Conservation (phyloP, 1,140 invertebrate genomes). For the Aricia agestis region DNA sequence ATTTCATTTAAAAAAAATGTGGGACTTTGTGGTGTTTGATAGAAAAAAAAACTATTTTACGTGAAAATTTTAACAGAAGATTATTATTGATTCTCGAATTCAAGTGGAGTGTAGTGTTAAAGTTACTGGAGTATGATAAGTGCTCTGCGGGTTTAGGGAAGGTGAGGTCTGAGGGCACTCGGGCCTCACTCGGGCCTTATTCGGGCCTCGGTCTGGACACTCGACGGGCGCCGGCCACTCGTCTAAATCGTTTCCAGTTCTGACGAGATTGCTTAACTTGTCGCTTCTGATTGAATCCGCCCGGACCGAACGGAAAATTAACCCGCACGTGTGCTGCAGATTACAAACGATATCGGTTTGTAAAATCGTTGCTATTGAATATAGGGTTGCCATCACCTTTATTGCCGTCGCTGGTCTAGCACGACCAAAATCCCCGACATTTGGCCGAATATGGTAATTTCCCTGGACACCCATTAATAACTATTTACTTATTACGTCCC, state of each 20-base stretch:
- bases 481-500: too few species aligned
- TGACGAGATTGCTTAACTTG: slow-evolving; percentile 63
- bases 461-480: too few species aligned
- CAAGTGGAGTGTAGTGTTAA: slow-evolving; percentile 12
- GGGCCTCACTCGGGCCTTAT: slow-evolving; percentile 21
- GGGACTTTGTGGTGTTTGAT: too few species aligned
- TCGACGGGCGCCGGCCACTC: slow-evolving; percentile 53
- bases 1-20: too few species aligned
- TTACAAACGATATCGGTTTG: slow-evolving; percentile 19
- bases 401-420: too few species aligned
- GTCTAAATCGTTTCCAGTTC: slow-evolving; percentile 53
- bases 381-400: too few species aligned
- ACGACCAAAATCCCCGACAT: too few species aligned
- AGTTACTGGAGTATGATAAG: slow-evolving; percentile 36
- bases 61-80: not conserved
- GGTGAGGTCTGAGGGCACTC: slow-evolving; percentile 36
- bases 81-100: not conserved
- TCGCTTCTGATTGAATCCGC: slow-evolving; percentile 70
- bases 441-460: too few species aligned
- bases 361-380: not conserved
- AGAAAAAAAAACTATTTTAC: too few species aligned
- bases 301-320: slow-evolving; percentile 51
- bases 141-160: slow-evolving; percentile 42
- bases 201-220: slow-evolving; percentile 32
- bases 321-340: slow-evolving; percentile 56